These are phyloP conservation scores for Parapristionchus giblindavisi DNA, from an alignment of 2,888 invertebrate genomes.

Conservation along the genomic window DNA sequence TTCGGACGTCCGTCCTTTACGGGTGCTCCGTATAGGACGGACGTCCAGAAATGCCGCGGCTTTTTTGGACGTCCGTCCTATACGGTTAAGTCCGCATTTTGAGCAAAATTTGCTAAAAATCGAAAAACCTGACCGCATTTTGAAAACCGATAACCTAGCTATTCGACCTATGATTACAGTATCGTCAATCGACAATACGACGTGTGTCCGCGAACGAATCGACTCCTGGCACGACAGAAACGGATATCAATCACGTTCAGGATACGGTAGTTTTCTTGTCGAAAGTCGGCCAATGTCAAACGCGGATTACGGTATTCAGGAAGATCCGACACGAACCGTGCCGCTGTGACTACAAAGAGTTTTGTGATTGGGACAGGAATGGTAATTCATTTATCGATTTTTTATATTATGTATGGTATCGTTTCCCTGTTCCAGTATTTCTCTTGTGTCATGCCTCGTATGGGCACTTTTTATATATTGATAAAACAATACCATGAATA, in stretches of 20 bases:
- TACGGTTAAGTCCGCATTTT: too few relatives aligned
- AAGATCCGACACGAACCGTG: conserved; percentile 69
- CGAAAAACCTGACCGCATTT: too few relatives aligned
- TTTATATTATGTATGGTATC: too few relatives aligned
- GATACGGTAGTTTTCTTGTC: not conserved
- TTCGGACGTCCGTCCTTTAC: too few relatives aligned
- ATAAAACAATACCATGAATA: not conserved
- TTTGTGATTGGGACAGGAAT: conserved; percentile 66
- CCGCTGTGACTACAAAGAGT: conserved; percentile 63
- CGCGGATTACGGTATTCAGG: conserved; percentile 55
- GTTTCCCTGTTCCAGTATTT: not conserved
- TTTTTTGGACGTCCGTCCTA: too few relatives aligned
- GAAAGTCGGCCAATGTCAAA: not conserved
- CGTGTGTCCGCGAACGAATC: conserved; percentile 73
- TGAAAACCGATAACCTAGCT: too few relatives aligned
- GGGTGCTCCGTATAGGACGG: too few relatives aligned
- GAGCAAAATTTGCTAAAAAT: too few relatives aligned
- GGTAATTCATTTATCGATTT: conserved; percentile 40
- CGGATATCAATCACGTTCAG: conserved; percentile 73
- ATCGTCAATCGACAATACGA: conserved; percentile 87
- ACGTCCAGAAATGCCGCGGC: too few relatives aligned
- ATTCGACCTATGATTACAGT: too few relatives aligned
- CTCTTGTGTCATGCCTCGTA: too few relatives aligned
- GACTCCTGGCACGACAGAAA: conserved; percentile 51
- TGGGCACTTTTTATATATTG: too few relatives aligned